Base-by-base conservation (phyloP, 2,888 invertebrate genomes). In the Lobophora halterata region DNA sequence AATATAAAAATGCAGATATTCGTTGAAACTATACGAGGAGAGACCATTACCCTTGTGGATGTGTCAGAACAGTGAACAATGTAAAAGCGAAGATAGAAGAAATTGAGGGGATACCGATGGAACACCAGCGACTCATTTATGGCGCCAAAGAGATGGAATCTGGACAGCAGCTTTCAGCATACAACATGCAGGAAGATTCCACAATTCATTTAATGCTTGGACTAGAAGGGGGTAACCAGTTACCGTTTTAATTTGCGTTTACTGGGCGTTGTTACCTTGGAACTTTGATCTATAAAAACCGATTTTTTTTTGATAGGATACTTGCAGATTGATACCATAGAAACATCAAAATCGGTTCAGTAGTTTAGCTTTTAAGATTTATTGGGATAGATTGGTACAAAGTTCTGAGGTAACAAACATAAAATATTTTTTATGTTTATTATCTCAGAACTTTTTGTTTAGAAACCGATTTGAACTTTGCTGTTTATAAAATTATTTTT, bases 1-100 rank as follows among this genome's bases (percentile, higher is more conserved):
- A n/a, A n/a, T n/a, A n/a, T n/a, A n/a, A 36, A 2, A 9, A 48
- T 48, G 48, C 38, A 48, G 26, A 29, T 48, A 5, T 44, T 44
- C 26, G 37, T 48, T 5, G 18, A 19, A 25, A 27, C 33, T 2
- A 26, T 44, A 8, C 18, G 30, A 7, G 44, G 34, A 1, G 40
- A 43, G 5, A 47, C 47, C 5, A 19, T 47, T 5, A 31, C 36
- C 2, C 17, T 40, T 5, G 43, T 20, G n/a, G 37, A 43, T 7
- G n/a, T n/a, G n/a, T n/a, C n/a, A n/a, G n/a, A n/a, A n/a, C 31
- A 1, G 40, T 48, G 3, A 29, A 30, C 12, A 24, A 28, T 12
- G 28, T 49, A 17, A 38, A 36, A 33, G 34, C 18, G n/a, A 23
- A 18, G 4, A 26, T 49, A 2, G 44, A 34, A 4, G 45, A 36